Evolutionary conservation across 1,140 invertebrate species (phyloP), one percentile per base, ranked within the genome.

Genomic region (Zaprionus taronus): DNA sequence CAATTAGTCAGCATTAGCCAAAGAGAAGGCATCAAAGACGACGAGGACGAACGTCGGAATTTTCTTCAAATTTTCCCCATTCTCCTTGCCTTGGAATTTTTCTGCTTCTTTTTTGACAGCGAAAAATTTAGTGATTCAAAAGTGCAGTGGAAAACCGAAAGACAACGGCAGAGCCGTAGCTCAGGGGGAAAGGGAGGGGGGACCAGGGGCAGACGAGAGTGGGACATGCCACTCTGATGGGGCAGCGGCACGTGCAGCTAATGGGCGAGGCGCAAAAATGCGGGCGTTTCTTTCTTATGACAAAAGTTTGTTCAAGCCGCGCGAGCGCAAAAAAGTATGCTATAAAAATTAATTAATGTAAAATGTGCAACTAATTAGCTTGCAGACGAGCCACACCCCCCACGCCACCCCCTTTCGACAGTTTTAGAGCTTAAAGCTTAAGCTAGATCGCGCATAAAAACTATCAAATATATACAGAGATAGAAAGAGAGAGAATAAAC

Each of bases 321-420:
- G 55, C 58, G 34, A 31, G 63, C 64, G 58, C 70, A 73, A 44
- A 65, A 62, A 81, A 77, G 72, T 79, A 71, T 72, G 71, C 79
- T 80, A 82, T 82, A 78, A 82, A 90, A 90, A 90, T 90, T 84
- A 90, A 89, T 89, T 81, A 85, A 85, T 90, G 85, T 90, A 90
- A 90, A 90, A 90, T 90, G 81, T 89, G 81, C 81, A 84, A 89
- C 85, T 89, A 89, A 89, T 89, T 89, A 89, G 84, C 64, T 55
- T 41, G 74, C 47, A 74, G 66, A 57, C 38, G 38, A 12, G 11
- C 11, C 20, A 24, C 22, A 5, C 11, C 1, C 9, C 20, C 14
- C 22, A 5, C 11, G 4, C 53, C 26, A 14, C n/a, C 14, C n/a
- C 26, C 26, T 11, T 7, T 7, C 22, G 1, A 20, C 11, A 34